Conservation (phyloP, 2,888 invertebrate species). For the Cordylochernes scorpioides region DNA sequence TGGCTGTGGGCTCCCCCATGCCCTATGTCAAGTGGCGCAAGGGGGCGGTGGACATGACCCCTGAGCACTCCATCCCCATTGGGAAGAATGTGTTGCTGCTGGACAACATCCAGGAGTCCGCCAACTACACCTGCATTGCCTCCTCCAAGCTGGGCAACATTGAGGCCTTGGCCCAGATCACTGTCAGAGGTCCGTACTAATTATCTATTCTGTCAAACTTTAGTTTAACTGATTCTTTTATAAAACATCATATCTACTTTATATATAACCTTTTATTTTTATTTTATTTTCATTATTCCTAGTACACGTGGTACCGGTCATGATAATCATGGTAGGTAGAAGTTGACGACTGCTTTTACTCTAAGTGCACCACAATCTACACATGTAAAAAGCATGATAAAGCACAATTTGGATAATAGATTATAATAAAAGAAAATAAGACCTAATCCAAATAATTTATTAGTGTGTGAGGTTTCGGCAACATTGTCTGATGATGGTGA, state of each 20-base stretch:
- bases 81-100: slow-evolving; percentile 56
- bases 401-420: no score
- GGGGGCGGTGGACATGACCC: slow-evolving; percentile 40
- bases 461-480: no score
- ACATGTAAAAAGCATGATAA: no score
- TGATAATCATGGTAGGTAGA: no score
- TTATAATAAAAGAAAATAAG: no score
- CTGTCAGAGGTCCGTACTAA: slow-evolving; percentile 38
- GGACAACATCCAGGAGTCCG: slow-evolving; percentile 61
- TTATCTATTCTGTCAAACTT: background rate
- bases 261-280: background rate
- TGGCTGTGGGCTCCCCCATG: slow-evolving; percentile 93
- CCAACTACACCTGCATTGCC: slow-evolving; percentile 89
- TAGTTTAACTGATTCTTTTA: background rate
- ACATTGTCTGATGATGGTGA: no score
- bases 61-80: slow-evolving; percentile 33
- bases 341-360: no score
- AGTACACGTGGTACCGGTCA: no score
- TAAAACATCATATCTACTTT: background rate
- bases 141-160: slow-evolving; percentile 77
- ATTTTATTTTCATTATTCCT: no score
- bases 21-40: slow-evolving; percentile 49
- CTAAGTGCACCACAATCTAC: no score
- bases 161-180: slow-evolving; percentile 58
- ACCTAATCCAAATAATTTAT: no score